These are phyloP conservation scores for Mionectes olivaceus DNA, from an alignment of 2,797 vertebrate genomes.

Conservation along the genomic window DNA sequence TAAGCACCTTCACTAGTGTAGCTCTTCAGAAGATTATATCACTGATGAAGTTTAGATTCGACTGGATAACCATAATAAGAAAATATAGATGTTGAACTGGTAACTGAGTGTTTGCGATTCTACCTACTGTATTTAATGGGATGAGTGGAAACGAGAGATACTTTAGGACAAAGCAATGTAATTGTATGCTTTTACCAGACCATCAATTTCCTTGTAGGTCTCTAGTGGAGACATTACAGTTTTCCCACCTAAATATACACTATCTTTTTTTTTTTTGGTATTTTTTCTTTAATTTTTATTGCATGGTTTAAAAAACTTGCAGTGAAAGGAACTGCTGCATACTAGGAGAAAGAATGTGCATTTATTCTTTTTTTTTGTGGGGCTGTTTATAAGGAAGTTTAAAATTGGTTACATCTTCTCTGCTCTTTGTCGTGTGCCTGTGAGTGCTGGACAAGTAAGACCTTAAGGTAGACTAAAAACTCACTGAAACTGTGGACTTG, in stretches of 20 bases:
- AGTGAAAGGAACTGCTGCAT: not conserved
- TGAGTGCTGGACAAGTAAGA: not conserved
- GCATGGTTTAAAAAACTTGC: not conserved
- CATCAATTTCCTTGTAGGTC: not conserved
- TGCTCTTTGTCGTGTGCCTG: not conserved
- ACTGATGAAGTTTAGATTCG: not conserved
- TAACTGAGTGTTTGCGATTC: not conserved
- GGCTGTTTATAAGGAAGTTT: not conserved
- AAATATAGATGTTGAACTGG: not conserved
- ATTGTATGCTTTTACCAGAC: not conserved
- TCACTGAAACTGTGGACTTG: not conserved
- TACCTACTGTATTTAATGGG: not conserved
- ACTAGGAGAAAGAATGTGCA: not conserved
- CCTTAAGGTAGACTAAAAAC: not conserved
- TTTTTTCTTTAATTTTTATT: not conserved
- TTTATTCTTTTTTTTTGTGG: not conserved
- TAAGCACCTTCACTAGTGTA: not conserved
- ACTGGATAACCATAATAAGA: not conserved
- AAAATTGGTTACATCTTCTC: fast-evolving
- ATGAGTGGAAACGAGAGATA: not conserved
- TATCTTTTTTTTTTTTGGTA: not conserved
- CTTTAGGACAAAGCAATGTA: not conserved
- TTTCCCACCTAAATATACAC: not conserved
- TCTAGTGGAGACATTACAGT: not conserved
- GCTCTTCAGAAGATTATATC: not conserved